Percentiles rank a stretch among this genome's conserved stretches.
Evolutionary conservation across 2,888 invertebrate genomes (phyloP).

Genomic region (Synanthedon formicaeformis): DNA sequence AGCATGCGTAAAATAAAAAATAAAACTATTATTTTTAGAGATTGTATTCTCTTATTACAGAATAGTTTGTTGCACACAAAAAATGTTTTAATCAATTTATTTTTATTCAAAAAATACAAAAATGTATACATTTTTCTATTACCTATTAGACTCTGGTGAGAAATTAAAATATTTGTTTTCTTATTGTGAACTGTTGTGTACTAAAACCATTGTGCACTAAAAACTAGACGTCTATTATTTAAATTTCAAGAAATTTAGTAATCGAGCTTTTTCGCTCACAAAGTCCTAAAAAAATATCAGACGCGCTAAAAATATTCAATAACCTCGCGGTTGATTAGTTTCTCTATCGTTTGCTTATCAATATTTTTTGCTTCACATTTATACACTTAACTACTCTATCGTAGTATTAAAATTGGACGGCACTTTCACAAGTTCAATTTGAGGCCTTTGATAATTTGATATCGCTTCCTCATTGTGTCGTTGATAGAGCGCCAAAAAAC

Average conservation of each 20-base stretch:
- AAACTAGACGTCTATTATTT: background rate
- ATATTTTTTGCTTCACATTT: conserved; percentile 1
- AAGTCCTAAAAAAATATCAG: background rate
- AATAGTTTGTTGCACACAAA: no score
- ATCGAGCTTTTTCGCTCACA: background rate
- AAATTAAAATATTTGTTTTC: no score
- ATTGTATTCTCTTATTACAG: no score
- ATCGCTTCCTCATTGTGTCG: background rate
- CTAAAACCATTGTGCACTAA: no score
- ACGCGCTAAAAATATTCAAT: background rate
- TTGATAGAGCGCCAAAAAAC: conserved; percentile 4
- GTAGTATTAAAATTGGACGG: background rate
- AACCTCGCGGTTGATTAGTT: conserved; percentile 10
- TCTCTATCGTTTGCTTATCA: conserved; percentile 10
- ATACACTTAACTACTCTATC: background rate
- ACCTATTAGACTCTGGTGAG: no score
- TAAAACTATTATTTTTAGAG: no score
- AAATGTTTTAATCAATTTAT: no score
- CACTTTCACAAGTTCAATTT: background rate
- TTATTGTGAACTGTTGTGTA: no score
- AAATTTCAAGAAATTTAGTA: background rate
- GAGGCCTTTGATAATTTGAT: background rate
- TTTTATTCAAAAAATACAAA: no score
- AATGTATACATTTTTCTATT: no score
- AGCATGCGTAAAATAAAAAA: no score